A percentile compares a stretch with the other conserved stretches of the same genome.
Evolutionary conservation across 2,113 vertebrate species (phyloP).

Genomic region (Fulica atra): DNA sequence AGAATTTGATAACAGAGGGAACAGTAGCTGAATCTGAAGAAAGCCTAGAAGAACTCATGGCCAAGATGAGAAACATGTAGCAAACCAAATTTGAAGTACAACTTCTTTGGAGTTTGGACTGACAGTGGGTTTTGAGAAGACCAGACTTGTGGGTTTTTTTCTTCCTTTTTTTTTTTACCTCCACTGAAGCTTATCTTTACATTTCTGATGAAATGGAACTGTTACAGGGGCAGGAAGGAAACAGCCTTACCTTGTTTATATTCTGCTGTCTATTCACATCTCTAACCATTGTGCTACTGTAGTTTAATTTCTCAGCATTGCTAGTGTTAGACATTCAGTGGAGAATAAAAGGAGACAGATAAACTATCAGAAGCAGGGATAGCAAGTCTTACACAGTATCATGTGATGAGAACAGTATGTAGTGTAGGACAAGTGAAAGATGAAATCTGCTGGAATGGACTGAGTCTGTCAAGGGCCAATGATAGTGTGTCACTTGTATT

Average conservation of each 20-base stretch:
- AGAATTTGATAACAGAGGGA: slow-evolving; percentile 62
- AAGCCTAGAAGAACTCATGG: slow-evolving; percentile 95
- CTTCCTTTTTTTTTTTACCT: not conserved
- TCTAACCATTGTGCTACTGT: not conserved
- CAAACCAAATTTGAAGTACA: not conserved
- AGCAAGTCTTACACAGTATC: not conserved
- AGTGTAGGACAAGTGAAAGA: not conserved
- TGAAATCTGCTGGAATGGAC: not conserved
- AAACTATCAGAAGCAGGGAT: not conserved
- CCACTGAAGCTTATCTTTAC: not conserved
- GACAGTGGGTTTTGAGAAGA: not conserved
- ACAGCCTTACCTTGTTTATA: not conserved
- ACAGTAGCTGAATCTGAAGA: slow-evolving; percentile 84
- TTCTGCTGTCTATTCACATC: not conserved
- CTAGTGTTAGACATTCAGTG: not conserved
- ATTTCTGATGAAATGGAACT: not conserved
- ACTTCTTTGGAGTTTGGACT: not conserved
- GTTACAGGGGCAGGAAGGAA: not conserved
- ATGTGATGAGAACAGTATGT: not conserved
- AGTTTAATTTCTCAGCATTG: not conserved
- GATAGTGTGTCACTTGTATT: not conserved
- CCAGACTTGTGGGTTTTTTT: not conserved
- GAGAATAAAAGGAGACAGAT: not conserved
- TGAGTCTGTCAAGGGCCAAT: not conserved
- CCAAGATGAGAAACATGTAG: slow-evolving; percentile 92